Evolutionary conservation across 2,888 invertebrate genomes (phyloP).

Genomic region (Brassicogethes aeneus): DNA sequence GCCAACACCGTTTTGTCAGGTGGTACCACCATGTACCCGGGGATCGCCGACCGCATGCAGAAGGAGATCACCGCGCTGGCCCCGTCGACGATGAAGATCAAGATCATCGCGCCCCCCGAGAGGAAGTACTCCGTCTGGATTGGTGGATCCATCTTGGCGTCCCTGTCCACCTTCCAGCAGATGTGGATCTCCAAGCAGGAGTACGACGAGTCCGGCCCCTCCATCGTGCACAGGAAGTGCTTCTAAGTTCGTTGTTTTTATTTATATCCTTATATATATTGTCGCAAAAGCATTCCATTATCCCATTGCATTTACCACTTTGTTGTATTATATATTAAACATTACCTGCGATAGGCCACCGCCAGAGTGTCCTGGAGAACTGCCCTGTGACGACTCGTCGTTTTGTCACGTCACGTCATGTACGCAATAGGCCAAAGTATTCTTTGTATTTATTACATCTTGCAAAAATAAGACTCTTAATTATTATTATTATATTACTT

Average conservation of each 20-base stretch:
- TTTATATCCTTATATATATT: slow-evolving; percentile 12
- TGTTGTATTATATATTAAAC: slow-evolving; percentile 22
- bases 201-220: slow-evolving; percentile 94
- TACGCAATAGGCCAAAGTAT: slow-evolving; percentile 41
- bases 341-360: slow-evolving; percentile 22
- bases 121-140: slow-evolving; percentile 95
- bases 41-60: slow-evolving; percentile 76
- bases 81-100: slow-evolving; percentile 88
- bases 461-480: slow-evolving; percentile 41
- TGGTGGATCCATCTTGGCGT: slow-evolving; percentile 85
- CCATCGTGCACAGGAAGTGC: slow-evolving; percentile 96
- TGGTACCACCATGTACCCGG: slow-evolving; percentile 92
- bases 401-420: slow-evolving; percentile 16
- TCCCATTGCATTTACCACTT: slow-evolving; percentile 28
- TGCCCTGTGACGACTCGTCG: slow-evolving; percentile 7
- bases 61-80: slow-evolving; percentile 87
- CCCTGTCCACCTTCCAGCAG: slow-evolving; percentile 87
- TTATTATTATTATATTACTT: slow-evolving; percentile 35
- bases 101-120: slow-evolving; percentile 88
- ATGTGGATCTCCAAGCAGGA: slow-evolving; percentile 97
- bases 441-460: slow-evolving; percentile 39
- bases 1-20: slow-evolving; percentile 92
- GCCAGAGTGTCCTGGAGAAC: slow-evolving; percentile 17
- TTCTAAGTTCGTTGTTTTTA: slow-evolving; percentile 77
- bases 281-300: slow-evolving; percentile 33